Evolutionary conservation across 2,113 vertebrate species (phyloP).

Genomic region (Chaetodon auriga): DNA sequence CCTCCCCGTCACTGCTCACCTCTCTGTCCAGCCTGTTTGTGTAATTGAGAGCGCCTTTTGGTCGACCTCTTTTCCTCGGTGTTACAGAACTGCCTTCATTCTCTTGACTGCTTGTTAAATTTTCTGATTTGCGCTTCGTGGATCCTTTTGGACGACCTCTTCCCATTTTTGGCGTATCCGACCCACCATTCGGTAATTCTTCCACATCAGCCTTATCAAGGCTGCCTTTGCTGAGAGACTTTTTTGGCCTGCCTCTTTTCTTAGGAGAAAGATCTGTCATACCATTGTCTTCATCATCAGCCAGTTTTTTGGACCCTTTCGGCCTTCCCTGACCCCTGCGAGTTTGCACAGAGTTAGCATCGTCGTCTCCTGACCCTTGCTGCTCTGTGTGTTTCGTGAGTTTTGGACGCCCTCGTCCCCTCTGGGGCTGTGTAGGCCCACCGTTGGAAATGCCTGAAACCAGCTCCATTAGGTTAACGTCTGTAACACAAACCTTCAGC

Average conservation of each 20-base stretch:
- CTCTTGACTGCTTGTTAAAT: slow-evolving; percentile 34
- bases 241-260: slow-evolving; percentile 66
- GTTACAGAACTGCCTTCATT: slow-evolving; percentile 29
- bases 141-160: slow-evolving; percentile 68
- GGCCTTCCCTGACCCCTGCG: slow-evolving; percentile 22
- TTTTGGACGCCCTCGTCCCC: slow-evolving; percentile 60
- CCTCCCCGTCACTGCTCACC: slow-evolving; percentile 24
- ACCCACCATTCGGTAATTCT: slow-evolving; percentile 54
- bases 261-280: slow-evolving; percentile 13
- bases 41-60: slow-evolving; percentile 60
- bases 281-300: background rate
- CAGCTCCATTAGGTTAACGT: slow-evolving; percentile 37
- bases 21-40: slow-evolving; percentile 17
- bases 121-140: slow-evolving; percentile 48
- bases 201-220: background rate
- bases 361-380: background rate
- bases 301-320: slow-evolving; percentile 33
- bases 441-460: slow-evolving; percentile 55
- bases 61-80: slow-evolving; percentile 66
- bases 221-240: slow-evolving; percentile 6
- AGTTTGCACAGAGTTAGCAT: slow-evolving; percentile 9
- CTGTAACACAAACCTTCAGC: slow-evolving; percentile 53
- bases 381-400: slow-evolving; percentile 23
- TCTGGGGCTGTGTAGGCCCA: slow-evolving; percentile 28
- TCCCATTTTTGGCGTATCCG: slow-evolving; percentile 19